Conservation (phyloP, 2,888 invertebrate species). For the Mythimna loreyi region DNA sequence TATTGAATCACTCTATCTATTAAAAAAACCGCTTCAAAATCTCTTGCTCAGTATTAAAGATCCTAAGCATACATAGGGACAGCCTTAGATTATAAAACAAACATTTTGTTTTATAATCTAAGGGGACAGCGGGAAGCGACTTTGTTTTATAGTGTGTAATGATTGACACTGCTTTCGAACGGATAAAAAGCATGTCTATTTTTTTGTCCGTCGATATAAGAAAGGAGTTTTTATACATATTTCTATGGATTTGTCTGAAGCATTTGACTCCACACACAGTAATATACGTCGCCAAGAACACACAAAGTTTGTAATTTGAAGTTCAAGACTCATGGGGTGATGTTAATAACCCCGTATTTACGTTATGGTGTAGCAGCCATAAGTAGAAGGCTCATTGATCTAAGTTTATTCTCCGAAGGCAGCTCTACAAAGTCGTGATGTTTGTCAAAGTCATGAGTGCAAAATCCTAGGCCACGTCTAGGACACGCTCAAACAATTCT, state of each 20-base stretch:
- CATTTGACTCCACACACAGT: slow-evolving; percentile 28
- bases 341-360: slow-evolving; percentile 29
- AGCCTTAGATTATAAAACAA: no score
- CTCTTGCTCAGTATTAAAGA: no score
- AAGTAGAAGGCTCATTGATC: slow-evolving; percentile 35
- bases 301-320: slow-evolving; percentile 8
- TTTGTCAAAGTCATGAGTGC: slow-evolving; percentile 76
- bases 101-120: no score
- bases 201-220: no score
- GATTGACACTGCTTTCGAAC: not conserved
- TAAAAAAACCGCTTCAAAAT: no score
- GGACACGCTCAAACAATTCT: slow-evolving; percentile 64
- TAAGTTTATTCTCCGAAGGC: slow-evolving; percentile 26
- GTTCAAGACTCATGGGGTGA: slow-evolving; percentile 5
- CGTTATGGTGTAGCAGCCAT: slow-evolving; percentile 11
- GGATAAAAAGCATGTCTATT: not conserved
- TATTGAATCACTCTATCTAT: no score
- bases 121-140: no score
- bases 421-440: slow-evolving; percentile 63
- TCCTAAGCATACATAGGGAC: no score
- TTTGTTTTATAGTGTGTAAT: no score
- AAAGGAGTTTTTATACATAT: no score
- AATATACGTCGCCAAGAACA: not conserved
- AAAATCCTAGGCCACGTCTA: slow-evolving; percentile 67
- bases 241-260: slow-evolving; percentile 8